A percentile compares a stretch with the other conserved stretches of the same genome.
These are phyloP conservation scores for Macrosiphum euphorbiae DNA, from an alignment of 2,888 invertebrate species.

Conservation along the genomic window DNA sequence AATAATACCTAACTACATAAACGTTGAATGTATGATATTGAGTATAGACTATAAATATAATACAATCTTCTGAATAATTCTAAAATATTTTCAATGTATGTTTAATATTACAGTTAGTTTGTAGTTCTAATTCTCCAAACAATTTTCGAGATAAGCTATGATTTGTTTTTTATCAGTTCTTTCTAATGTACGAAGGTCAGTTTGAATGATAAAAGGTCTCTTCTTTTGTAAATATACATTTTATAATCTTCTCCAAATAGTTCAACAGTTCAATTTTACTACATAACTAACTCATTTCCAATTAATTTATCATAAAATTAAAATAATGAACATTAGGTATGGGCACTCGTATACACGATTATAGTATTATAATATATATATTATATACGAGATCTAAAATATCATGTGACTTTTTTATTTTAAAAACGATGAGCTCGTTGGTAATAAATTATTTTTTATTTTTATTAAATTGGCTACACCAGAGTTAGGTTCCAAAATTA, in stretches of 20 bases:
- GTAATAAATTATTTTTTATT: background rate
- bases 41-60: background rate
- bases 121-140: background rate
- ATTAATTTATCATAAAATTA: background rate
- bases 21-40: background rate
- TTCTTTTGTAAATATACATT: background rate
- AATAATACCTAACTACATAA: background rate
- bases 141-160: background rate
- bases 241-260: background rate
- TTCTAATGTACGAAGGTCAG: background rate
- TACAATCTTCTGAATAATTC: background rate
- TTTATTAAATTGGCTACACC: background rate
- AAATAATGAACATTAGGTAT: background rate
- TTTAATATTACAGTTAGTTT: background rate
- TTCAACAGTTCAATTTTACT: background rate
- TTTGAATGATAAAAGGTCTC: background rate
- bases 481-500: too few species aligned
- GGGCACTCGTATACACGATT: background rate
- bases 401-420: background rate
- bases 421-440: background rate
- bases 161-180: background rate
- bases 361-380: background rate
- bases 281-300: background rate
- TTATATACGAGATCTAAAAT: background rate
- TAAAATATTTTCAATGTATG: background rate